Evolutionary conservation across 1,140 invertebrate genomes (phyloP).

Genomic region (Eciton burchellii): DNA sequence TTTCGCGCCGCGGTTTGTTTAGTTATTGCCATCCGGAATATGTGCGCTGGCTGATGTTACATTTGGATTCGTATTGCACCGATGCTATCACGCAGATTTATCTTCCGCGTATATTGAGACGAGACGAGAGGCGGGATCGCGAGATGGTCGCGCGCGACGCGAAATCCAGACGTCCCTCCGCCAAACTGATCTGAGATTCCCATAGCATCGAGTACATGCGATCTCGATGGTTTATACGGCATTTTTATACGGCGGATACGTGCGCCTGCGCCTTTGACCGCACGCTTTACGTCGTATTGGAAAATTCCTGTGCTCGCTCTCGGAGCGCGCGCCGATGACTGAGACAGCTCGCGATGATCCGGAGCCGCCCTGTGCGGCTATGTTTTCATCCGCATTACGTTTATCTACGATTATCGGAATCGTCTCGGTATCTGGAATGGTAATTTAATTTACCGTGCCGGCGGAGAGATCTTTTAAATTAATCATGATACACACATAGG

Average conservation of each 20-base stretch:
- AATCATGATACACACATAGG: slow-evolving; percentile 25
- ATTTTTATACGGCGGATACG: background rate
- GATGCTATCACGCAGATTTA: slow-evolving; percentile 52
- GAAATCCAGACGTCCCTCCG: slow-evolving; percentile 13
- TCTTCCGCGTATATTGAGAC: slow-evolving; percentile 51
- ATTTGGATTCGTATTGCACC: slow-evolving; percentile 41
- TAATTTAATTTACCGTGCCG: slow-evolving; percentile 37
- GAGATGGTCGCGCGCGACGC: slow-evolving; percentile 32
- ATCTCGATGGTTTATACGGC: background rate
- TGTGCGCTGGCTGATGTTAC: slow-evolving; percentile 49
- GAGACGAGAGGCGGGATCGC: slow-evolving; percentile 10
- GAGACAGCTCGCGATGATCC: background rate
- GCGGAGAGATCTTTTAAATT: slow-evolving; percentile 16
- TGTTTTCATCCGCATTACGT: slow-evolving; percentile 1
- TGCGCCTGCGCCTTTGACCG: background rate
- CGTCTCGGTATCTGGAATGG: background rate
- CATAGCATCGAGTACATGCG: background rate
- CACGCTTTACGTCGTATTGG: too few relatives aligned
- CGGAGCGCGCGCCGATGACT: too few relatives aligned
- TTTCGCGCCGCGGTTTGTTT: slow-evolving; percentile 76
- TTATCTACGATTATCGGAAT: slow-evolving; percentile 31
- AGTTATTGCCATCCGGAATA: slow-evolving; percentile 73
- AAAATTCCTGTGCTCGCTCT: too few relatives aligned
- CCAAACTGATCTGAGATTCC: slow-evolving; percentile 10
- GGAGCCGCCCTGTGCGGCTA: background rate